These are phyloP conservation scores for Psylliodes chrysocephalus DNA, from an alignment of 2,888 invertebrate species.

Conservation along the genomic window DNA sequence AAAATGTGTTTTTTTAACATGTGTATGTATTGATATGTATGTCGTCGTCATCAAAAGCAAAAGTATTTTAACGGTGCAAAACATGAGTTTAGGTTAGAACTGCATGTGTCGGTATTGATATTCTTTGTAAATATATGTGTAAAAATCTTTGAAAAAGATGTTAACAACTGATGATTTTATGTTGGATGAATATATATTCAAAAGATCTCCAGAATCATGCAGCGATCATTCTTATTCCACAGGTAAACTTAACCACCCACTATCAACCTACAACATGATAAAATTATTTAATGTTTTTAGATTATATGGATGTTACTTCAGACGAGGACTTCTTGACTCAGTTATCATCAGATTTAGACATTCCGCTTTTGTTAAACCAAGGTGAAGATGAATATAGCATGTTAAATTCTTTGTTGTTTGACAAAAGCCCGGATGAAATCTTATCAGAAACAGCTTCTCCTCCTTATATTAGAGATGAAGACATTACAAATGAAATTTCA, in stretches of 20 bases:
- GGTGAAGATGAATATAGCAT: conserved; percentile 58
- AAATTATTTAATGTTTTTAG: conserved; percentile 36
- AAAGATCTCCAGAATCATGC: conserved; percentile 59
- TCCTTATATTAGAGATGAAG: conserved; percentile 42
- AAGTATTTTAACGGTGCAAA: conserved; percentile 19
- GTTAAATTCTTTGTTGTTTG: conserved; percentile 58
- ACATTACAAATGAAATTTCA: conserved; percentile 39
- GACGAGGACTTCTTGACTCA: conserved; percentile 62
- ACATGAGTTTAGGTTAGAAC: conserved; percentile 23
- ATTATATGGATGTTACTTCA: conserved; percentile 56
- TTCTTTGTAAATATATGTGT: background rate
- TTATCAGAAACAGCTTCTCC: conserved; percentile 57
- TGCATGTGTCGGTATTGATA: background rate
- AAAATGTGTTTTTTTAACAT: background rate
- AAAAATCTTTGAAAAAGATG: conserved; percentile 45
- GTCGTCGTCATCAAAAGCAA: conserved; percentile 26
- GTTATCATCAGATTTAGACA: conserved; percentile 59
- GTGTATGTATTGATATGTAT: background rate
- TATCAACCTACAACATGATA: background rate
- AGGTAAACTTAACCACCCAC: conserved; percentile 47
- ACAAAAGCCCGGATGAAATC: conserved; percentile 60
- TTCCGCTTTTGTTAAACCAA: conserved; percentile 59
- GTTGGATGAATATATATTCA: conserved; percentile 55
- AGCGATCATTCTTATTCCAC: conserved; percentile 56
- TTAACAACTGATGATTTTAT: conserved; percentile 56